Evolutionary conservation across 2,797 vertebrate genomes (phyloP), one percentile per base, ranked within the genome.

Genomic region (Poecile montanus): DNA sequence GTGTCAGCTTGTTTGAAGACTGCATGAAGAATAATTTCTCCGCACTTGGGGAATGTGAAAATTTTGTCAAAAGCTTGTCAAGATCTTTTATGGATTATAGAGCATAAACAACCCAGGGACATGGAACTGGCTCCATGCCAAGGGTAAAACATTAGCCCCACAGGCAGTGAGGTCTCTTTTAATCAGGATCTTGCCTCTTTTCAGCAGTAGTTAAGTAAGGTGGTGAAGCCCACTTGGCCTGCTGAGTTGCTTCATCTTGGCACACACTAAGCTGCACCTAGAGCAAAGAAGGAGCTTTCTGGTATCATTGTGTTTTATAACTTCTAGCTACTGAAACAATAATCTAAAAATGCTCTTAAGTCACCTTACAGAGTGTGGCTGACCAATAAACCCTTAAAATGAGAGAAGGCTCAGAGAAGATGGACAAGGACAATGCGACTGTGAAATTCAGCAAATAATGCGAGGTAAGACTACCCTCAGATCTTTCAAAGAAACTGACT

Each of bases 1-100:
- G 73, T 93, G 60, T 77, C 76, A 92, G 51, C 89, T 94, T 92
- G 81, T 92, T 93, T 93, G 87, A 91, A 89, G 62, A 45, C 51
- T 90, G 44, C 73, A 32, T 53, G 47, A 88, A 90, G 62, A 92
- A 19, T 47, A 88, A 56, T 51, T 89, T 88, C 29, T 61, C 32
- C 1, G 2, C 40, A 50, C 44, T 67, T 50, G 36, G 48, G 29
- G 21, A 85, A 73, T 30, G 38, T 56, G 50, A 87, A 89, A 65
- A 68, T 58, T 58, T 89, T 82, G 30, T 89, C 47, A 67, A 87
- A 85, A 92, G 4, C 54, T 92, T 83, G 34, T 42, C 38, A 60
- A 82, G 65, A 44, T 53, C 42, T 79, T 83, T 85, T 70, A 80
- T 61, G 19, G 57, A 20, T 50, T 38, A 19, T 57, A 66, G 51